Conservation (phyloP, 2,113 vertebrate species). For the Fukomys damarensis region DNA sequence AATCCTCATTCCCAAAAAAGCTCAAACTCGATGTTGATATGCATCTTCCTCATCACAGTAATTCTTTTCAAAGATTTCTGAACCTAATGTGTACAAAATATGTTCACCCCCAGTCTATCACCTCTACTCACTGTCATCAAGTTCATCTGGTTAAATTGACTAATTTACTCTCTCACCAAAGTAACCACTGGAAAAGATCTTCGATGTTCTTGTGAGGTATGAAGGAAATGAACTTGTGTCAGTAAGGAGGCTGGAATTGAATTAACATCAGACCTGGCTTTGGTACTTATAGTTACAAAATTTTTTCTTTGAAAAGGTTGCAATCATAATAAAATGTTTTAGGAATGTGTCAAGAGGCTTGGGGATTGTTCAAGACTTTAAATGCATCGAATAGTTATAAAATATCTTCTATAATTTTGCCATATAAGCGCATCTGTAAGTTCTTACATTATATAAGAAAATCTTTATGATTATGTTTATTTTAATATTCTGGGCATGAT, state of each 20-base stretch:
- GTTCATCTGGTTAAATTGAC: not conserved
- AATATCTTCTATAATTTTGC: not conserved
- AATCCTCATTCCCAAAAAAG: not conserved
- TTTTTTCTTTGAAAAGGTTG: not conserved
- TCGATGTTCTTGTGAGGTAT: not conserved
- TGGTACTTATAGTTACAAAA: not conserved
- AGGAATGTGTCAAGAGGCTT: not conserved
- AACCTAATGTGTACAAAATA: not conserved
- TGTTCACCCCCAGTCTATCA: not conserved
- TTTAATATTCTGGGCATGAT: not conserved
- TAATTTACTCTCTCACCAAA: not conserved
- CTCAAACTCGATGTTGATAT: not conserved
- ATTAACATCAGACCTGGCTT: not conserved
- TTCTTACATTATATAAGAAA: not conserved
- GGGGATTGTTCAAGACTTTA: not conserved
- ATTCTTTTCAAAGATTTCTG: not conserved
- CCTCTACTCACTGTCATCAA: not conserved
- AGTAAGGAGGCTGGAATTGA: not conserved
- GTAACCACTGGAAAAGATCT: not conserved
- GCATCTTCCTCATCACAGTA: not conserved
- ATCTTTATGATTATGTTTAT: not conserved
- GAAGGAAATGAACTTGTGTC: not conserved
- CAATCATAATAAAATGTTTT: not conserved
- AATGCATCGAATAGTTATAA: not conserved
- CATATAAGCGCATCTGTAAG: not conserved